phyloP scores from a whole-genome alignment of 1,140 invertebrate genomes.

The Trinorchestia longiramus region DNA sequence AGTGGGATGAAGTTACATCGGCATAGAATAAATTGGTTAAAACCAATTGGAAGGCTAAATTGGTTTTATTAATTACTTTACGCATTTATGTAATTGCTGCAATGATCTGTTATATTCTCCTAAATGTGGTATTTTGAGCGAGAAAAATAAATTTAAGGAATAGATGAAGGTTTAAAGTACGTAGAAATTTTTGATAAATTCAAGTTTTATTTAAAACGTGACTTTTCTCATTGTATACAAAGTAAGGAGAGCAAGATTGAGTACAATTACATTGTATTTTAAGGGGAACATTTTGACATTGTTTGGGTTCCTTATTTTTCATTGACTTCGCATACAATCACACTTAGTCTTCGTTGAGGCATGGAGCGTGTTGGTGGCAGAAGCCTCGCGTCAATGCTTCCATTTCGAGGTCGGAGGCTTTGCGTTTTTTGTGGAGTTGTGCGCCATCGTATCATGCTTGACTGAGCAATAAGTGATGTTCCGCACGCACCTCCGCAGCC shows the following conservation, averaged over 20 bases:
- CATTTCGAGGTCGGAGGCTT: neutral
- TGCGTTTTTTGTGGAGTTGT: neutral
- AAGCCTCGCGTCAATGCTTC: constrained; percentile 6
- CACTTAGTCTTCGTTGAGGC: neutral
- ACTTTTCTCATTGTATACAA: neutral
- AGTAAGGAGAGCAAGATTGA: neutral
- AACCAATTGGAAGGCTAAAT: too few relatives aligned
- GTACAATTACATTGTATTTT: neutral
- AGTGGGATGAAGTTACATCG: too few relatives aligned
- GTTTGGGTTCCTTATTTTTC: neutral
- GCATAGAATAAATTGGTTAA: too few relatives aligned
- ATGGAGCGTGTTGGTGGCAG: neutral
- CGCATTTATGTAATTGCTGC: too few relatives aligned
- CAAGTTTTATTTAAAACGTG: neutral
- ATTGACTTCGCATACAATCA: neutral
- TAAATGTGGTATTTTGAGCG: too few relatives aligned
- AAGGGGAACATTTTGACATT: neutral
- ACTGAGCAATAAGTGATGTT: constrained; percentile 46
- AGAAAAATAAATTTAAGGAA: too few relatives aligned
- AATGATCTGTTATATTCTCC: too few relatives aligned
- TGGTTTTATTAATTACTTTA: too few relatives aligned
- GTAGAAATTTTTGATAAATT: neutral
- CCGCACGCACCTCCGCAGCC: constrained; percentile 17
- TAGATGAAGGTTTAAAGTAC: too few relatives aligned
- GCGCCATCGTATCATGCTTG: constrained; percentile 36